Conservation (phyloP, 30 jellyfish, hydroid and myxozoan genomes). For the Pelagia noctiluca region DNA sequence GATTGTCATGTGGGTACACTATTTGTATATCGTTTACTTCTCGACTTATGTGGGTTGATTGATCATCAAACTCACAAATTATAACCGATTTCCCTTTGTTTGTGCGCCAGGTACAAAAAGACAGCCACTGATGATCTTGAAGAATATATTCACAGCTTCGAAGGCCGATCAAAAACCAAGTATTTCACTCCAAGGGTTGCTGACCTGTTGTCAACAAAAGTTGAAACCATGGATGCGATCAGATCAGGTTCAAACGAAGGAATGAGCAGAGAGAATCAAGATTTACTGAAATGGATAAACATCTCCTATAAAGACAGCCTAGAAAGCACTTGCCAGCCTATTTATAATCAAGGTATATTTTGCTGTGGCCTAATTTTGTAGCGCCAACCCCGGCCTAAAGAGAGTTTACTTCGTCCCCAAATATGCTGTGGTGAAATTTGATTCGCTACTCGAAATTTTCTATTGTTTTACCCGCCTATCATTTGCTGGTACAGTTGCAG, state of each 20-base stretch:
- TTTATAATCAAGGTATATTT: constrained; percentile 12
- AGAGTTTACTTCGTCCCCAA: no score
- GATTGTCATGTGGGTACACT: neutral
- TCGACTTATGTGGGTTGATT: constrained; percentile 28
- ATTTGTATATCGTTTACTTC: neutral
- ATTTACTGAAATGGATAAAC: constrained; percentile 59
- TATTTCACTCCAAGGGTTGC: constrained; percentile 53
- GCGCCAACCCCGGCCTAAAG: no score
- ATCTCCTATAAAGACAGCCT: constrained; percentile 53
- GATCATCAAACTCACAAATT: neutral
- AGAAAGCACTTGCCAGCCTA: constrained; percentile 72
- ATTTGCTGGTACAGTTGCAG: neutral
- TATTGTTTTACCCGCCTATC: neutral
- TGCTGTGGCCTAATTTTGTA: neutral
- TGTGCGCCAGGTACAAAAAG: constrained; percentile 32
- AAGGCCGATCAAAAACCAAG: constrained; percentile 53
- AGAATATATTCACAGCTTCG: constrained; percentile 68
- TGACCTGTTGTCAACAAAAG: constrained; percentile 65
- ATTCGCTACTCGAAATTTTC: neutral
- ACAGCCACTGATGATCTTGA: constrained; percentile 80
- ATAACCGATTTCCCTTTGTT: neutral
- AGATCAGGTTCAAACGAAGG: constrained; percentile 10
- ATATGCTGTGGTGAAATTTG: neutral
- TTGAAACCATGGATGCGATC: constrained; percentile 29
- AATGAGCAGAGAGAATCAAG: constrained; percentile 20